Base-by-base conservation (phyloP, 23 tunicate genomes). In the Ascidia mentula region DNA sequence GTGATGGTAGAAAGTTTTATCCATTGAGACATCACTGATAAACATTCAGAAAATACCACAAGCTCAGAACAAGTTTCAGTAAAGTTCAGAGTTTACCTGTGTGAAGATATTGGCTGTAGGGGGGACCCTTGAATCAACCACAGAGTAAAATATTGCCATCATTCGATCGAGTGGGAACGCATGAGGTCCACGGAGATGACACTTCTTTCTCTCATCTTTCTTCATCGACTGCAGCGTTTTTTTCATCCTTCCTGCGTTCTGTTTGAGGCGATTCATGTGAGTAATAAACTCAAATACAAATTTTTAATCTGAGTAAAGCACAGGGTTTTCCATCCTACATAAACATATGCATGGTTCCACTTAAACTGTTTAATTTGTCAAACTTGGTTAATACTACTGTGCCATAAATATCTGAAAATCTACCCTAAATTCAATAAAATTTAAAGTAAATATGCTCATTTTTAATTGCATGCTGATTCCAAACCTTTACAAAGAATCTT, bases 91-190 rank as follows among this genome's bases (percentile, higher is more conserved):
- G 65, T 9, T 53, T 36, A 91, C 97, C 81, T 93, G 98, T 32
- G 93, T 76, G 59, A 88, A 93, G 0, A 93, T 40, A 37, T 76
- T 74, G 59, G 85, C 90, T 33, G 84, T 79, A 0, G 98, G 98
- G 18, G 89, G 87, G 24, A 84, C 89, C 34, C 74, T 74, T 4
- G 65, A 86, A 59, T 88, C 98, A 28, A 92, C 89, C 33, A 94
- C 89, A 6, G 98, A 94, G 38, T 94, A 89, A 71, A 94, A 94
- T 72, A 95, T 89, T 33, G 98, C 95, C 95, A 95, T 95, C 88
- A 95, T 38, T 72, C 98, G 80, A 78, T 95, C 89, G n/a, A 95
- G 82, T 0, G 95, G 79, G 60, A 95, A 95, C 26, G 84, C 72
- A 3, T 81, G 89, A 6, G 98, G 98, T 17, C 98, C 98, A 30